Conservation (phyloP, 2,888 invertebrate species). For the Synanthedon andrenaeformis region DNA sequence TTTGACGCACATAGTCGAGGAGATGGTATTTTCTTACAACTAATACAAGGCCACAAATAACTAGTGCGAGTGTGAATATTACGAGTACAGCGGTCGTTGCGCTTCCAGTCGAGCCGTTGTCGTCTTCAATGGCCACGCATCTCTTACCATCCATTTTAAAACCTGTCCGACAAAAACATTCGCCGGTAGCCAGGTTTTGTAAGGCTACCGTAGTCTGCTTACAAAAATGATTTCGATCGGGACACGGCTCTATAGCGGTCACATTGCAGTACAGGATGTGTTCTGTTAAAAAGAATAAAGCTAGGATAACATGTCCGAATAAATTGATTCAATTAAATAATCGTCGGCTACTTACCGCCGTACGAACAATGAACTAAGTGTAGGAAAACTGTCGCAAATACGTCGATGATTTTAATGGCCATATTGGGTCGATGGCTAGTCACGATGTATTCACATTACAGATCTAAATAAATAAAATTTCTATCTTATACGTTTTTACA, state of each 20-base stretch:
- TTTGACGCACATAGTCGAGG: constrained; percentile 48
- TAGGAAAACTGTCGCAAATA: constrained; percentile 38
- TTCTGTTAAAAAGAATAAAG: constrained; percentile 65
- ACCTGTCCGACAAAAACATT: constrained; percentile 40
- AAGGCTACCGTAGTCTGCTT: constrained; percentile 10
- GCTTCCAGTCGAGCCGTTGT: constrained; percentile 19
- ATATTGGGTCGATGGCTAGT: constrained; percentile 20
- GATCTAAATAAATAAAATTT: constrained; percentile 20
- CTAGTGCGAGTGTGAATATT: constrained; percentile 48
- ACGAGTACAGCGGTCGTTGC: constrained; percentile 41
- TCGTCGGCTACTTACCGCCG: constrained; percentile 55
- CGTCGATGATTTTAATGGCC: constrained; percentile 35
- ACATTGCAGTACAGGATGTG: constrained; percentile 59
- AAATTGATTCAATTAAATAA: constrained; percentile 70
- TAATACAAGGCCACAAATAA: constrained; percentile 45
- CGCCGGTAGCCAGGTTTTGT: constrained; percentile 10
- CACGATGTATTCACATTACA: constrained; percentile 44
- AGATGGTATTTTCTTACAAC: constrained; percentile 58
- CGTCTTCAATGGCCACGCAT: constrained; percentile 23
- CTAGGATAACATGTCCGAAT: constrained; percentile 38
- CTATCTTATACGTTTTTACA: constrained; percentile 18
- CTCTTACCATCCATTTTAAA: constrained; percentile 30
- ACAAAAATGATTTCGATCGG: constrained; percentile 38
- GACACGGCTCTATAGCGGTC: constrained; percentile 31
- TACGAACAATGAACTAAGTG: constrained; percentile 42